Evolutionary conservation across 1,140 invertebrate genomes (phyloP), one percentile per base, ranked within the genome.

Genomic region (Brachystomella parvula): DNA sequence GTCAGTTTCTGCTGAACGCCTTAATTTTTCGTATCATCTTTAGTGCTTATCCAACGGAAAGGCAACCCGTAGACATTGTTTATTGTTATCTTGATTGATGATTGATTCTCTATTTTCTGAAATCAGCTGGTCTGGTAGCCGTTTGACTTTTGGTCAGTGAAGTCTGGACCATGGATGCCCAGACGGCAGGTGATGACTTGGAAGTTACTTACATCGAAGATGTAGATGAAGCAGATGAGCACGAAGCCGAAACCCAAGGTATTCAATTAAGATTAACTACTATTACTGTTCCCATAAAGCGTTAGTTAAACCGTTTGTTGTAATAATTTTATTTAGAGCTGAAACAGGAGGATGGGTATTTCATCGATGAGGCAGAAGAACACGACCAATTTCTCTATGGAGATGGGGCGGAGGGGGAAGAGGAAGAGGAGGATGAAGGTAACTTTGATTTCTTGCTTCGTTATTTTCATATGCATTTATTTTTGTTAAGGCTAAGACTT

Each of bases 321-420:
- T 12, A 28, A 28, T 58, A 24, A 49, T 31, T 30, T 53, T 32
- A 29, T 60, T n/a, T 28, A 33, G 29, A 32, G 30, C 3, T 57
- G 2, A 68, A 71, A 59, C 47, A 64, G 31, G 69, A 68, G 39
- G 44, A 53, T 0, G 39, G 58, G 0, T 71, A 66, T 58, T 68
- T 63, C n/a, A 63, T 61, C 9, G 65, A 70, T 19, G 30, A 58
- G 1, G 17, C 15, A 47, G 64, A 70, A n/a, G 69, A 71, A 30
- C 62, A 67, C 21, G 67, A 71, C 47, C 61, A 71, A 31, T 68
- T 59, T 65, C 15, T 71, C 21, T 71, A 66, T 44, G 66, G 59
- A 35, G 21, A 28, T 26, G 47, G 66, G 12, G 9, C 24, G 9
- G 9, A 53, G 49, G 49, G 24, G 49, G 49, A 24, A 12, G 49